Evolutionary conservation across 2,113 vertebrate genomes (phyloP).

Genomic region (Felis catus): F.catus_Fca126_mat1.0 CM031424.1:61850001-61850500

Average conservation of each 20-base stretch:
- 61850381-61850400: not conserved
- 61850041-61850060: not conserved
- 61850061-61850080: not conserved
- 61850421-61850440: not conserved
- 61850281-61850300: not conserved
- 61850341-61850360: slow-evolving; percentile 6
- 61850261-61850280: not conserved
- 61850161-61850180: not conserved
- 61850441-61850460: not conserved
- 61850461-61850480: not conserved
- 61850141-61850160: not conserved
- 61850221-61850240: not conserved
- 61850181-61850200: not conserved
- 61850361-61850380: slow-evolving; percentile 39
- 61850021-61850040: not conserved
- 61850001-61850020: not conserved
- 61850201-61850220: not conserved
- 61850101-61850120: not conserved
- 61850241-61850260: not conserved
- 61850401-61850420: not conserved
- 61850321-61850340: not conserved
- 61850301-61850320: not conserved
- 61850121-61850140: not conserved
- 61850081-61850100: not conserved
- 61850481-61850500: not conserved